A percentile compares a stretch with the other conserved stretches of the same genome.
Conservation (phyloP, 2,113 vertebrate species). For the Channa argus region DNA sequence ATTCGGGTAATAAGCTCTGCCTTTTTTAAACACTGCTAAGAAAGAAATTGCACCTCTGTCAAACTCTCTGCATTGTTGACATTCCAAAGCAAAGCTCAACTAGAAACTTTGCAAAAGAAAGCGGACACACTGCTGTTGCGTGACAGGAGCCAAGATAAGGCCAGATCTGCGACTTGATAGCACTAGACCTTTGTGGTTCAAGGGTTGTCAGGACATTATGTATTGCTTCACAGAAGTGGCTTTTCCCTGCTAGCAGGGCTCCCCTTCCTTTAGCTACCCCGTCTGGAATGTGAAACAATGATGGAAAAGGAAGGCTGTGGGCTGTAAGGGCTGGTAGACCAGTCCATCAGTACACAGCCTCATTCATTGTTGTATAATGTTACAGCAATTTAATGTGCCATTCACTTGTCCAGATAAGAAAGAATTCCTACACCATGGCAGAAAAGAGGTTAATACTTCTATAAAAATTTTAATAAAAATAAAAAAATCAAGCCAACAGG, state of each 20-base stretch:
- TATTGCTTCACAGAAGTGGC: constrained; percentile 47
- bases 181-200: constrained; percentile 16
- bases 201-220: constrained; percentile 68
- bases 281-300: constrained; percentile 58
- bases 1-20: neutral
- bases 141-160: constrained; percentile 61
- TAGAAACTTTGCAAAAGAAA: constrained; percentile 1
- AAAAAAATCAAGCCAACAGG: neutral
- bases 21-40: no score
- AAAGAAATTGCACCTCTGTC: neutral
- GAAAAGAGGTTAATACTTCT: neutral
- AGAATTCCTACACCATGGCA: neutral
- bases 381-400: no score
- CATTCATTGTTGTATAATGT: constrained; percentile 2
- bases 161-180: constrained; percentile 64
- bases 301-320: constrained; percentile 18
- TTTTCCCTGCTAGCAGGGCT: constrained; percentile 52
- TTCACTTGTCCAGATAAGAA: constrained; percentile 14
- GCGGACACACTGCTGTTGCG: constrained; percentile 41
- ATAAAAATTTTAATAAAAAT: neutral
- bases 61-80: neutral
- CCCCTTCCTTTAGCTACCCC: constrained; percentile 45
- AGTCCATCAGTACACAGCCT: neutral
- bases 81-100: neutral
- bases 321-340: neutral